These are phyloP conservation scores for Hydropotes inermis DNA, from an alignment of 2,113 vertebrate genomes.

Conservation along the genomic window DNA sequence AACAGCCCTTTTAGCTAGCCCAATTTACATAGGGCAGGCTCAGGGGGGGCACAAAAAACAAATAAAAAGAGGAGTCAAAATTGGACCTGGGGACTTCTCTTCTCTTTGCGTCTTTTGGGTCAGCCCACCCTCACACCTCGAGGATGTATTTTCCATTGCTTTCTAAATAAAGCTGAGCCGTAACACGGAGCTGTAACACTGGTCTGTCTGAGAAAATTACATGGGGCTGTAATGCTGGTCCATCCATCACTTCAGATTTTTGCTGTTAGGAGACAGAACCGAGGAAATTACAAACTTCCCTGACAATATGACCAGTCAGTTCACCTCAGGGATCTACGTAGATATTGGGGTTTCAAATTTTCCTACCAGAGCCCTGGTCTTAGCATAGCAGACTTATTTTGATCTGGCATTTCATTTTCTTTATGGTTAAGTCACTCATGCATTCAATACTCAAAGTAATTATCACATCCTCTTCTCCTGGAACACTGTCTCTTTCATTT, in stretches of 20 bases:
- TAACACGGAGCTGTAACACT: not conserved
- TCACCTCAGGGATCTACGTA: not conserved
- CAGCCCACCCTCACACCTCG: accelerated
- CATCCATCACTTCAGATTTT: not conserved
- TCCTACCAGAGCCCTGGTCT: not conserved
- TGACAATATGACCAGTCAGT: not conserved
- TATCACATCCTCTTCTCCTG: not conserved
- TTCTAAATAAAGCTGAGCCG: not conserved
- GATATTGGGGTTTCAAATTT: not conserved
- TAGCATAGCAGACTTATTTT: not conserved
- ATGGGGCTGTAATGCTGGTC: accelerated
- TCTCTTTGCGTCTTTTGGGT: not conserved
- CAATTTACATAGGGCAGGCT: not conserved
- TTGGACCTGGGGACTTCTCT: not conserved
- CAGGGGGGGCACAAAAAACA: not conserved
- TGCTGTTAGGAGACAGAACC: not conserved
- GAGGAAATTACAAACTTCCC: not conserved
- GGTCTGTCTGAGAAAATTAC: not conserved
- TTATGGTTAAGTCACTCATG: not conserved
- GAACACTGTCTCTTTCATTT: not conserved
- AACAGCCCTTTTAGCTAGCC: not conserved
- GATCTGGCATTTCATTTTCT: not conserved
- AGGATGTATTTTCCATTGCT: not conserved
- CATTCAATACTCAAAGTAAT: not conserved
- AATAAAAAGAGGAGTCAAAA: not conserved